Evolutionary conservation across 2,888 invertebrate species (phyloP).

Genomic region (Apodemia duryi): DNA sequence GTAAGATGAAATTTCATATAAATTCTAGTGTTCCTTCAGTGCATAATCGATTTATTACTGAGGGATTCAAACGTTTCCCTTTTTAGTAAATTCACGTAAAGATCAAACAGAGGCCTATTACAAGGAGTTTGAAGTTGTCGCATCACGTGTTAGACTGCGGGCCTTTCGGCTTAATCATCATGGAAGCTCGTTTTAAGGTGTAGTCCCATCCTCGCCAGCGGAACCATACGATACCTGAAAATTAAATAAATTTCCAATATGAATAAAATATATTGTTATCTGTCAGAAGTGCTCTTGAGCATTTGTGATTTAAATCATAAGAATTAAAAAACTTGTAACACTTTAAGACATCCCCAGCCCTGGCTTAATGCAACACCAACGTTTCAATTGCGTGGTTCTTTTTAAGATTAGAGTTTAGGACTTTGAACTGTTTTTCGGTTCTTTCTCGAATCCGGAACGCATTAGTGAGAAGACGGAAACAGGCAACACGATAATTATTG

Average conservation of each 20-base stretch:
- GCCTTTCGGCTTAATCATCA: slow-evolving; percentile 94
- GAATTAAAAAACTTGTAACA: no score
- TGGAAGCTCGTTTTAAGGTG: slow-evolving; percentile 90
- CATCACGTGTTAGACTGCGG: slow-evolving; percentile 73
- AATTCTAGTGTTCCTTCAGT: background rate
- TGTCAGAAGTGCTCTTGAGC: no score
- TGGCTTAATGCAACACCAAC: no score
- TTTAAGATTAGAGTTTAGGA: no score
- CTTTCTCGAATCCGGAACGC: no score
- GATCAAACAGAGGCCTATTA: slow-evolving; percentile 60
- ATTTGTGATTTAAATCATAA: no score
- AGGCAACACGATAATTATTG: no score
- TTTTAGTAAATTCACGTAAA: slow-evolving; percentile 57
- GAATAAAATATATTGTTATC: no score
- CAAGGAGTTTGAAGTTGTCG: slow-evolving; percentile 28
- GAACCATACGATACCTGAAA: slow-evolving; percentile 93
- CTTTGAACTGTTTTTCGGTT: no score
- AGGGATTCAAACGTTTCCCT: background rate
- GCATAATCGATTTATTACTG: background rate
- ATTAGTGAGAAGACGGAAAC: no score
- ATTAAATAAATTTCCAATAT: background rate
- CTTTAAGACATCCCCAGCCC: no score
- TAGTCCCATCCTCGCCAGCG: slow-evolving; percentile 98
- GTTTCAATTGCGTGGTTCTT: no score
- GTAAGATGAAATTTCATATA: background rate